These are phyloP conservation scores for Hylaeus anthracinus DNA, from an alignment of 1,140 invertebrate species.

Conservation along the genomic window DNA sequence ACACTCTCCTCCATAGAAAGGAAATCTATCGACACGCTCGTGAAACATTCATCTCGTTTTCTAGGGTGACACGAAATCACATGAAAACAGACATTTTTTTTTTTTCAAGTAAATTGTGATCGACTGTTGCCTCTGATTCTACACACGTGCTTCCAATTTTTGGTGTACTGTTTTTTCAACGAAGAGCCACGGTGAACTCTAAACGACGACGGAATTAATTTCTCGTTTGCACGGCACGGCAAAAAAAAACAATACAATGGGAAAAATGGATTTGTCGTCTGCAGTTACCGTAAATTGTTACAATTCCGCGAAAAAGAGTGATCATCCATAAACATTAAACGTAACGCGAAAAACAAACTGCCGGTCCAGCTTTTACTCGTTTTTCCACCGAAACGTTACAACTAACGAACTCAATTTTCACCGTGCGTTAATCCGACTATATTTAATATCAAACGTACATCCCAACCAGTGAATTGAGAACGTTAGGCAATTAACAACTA, in stretches of 20 bases:
- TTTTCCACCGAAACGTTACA: neutral
- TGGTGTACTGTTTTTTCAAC: neutral
- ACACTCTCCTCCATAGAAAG: neutral
- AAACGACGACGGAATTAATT: constrained; percentile 13
- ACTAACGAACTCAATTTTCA: neutral
- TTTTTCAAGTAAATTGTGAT: constrained; percentile 2
- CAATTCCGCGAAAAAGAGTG: neutral
- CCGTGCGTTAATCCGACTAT: neutral
- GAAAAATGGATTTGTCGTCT: neutral
- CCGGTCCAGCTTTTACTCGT: too few relatives aligned
- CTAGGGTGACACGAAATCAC: neutral
- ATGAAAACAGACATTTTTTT: neutral
- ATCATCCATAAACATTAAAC: constrained; percentile 4
- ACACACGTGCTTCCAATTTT: neutral
- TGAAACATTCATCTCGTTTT: neutral
- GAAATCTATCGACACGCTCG: constrained; percentile 19
- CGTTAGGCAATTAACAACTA: neutral
- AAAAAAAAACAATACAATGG: neutral
- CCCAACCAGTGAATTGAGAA: neutral
- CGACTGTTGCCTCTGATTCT: neutral
- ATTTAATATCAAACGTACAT: too few relatives aligned
- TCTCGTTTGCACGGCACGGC: neutral
- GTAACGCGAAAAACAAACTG: neutral
- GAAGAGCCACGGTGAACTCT: neutral
- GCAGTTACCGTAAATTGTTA: neutral